Evolutionary conservation across 2,888 invertebrate genomes (phyloP).

Genomic region (Clivina fossor): DNA sequence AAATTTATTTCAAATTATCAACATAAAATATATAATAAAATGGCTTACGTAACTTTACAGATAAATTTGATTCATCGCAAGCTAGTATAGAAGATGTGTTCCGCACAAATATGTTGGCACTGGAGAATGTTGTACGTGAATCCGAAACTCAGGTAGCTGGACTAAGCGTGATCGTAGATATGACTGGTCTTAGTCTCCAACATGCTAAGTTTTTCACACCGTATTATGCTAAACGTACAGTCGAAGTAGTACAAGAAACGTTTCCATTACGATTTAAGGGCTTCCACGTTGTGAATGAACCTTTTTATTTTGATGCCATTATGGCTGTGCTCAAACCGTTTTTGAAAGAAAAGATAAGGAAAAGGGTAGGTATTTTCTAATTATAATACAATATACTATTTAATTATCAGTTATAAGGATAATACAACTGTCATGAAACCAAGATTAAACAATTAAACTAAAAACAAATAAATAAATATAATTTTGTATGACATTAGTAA

Average conservation of each 20-base stretch:
- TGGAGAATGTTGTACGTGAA: constrained; percentile 58
- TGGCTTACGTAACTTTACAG: constrained; percentile 44
- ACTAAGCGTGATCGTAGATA: constrained; percentile 50
- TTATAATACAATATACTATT: neutral
- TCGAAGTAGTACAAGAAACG: constrained; percentile 56
- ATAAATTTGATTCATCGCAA: constrained; percentile 54
- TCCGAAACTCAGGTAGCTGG: constrained; percentile 59
- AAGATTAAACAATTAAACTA: too few relatives aligned
- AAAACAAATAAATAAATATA: too few relatives aligned
- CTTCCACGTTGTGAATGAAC: constrained; percentile 55
- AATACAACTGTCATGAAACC: too few relatives aligned
- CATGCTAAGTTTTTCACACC: constrained; percentile 57
- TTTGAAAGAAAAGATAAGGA: constrained; percentile 75
- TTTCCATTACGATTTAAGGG: constrained; percentile 56
- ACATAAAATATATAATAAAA: too few relatives aligned
- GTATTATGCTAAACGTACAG: constrained; percentile 54
- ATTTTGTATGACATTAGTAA: too few relatives aligned
- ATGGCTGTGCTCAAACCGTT: constrained; percentile 80
- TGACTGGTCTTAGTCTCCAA: constrained; percentile 54
- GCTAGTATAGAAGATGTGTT: constrained; percentile 57
- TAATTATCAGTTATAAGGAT: too few relatives aligned
- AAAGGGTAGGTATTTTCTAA: constrained; percentile 61
- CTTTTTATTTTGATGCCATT: constrained; percentile 54
- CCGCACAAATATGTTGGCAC: constrained; percentile 56
- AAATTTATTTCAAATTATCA: too few relatives aligned